phyloP scores from a whole-genome alignment of 92 coral and sea anemone genomes.

The Parazoanthus swiftii region DNA sequence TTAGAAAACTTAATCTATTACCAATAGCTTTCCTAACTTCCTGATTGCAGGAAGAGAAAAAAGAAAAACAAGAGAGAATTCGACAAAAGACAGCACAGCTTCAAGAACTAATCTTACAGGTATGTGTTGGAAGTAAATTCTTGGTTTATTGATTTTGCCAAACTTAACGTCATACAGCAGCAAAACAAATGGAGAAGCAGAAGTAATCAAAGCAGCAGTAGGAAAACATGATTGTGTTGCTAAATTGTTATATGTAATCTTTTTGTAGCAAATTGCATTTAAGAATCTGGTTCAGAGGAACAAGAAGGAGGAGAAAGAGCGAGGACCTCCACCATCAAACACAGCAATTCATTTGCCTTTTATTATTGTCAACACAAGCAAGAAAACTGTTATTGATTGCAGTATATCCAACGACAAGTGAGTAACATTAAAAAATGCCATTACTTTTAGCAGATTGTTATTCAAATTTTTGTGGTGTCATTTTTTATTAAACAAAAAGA shows the following conservation, averaged over 20 bases:
- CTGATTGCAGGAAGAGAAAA: constrained; percentile 79
- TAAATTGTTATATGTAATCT: background rate
- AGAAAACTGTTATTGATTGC: constrained; percentile 99
- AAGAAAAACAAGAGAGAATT: constrained; percentile 86
- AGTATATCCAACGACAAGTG: constrained; percentile 99
- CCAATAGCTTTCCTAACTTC: background rate
- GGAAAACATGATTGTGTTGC: background rate
- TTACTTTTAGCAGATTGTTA: background rate
- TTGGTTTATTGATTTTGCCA: background rate
- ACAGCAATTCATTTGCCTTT: constrained; percentile 97
- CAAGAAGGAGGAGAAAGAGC: constrained; percentile 79
- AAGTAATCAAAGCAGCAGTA: no score
- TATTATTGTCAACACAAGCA: constrained; percentile 99
- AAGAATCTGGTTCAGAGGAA: constrained; percentile 95
- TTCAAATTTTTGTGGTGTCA: no score
- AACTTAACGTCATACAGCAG: no score
- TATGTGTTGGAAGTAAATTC: constrained; percentile 24
- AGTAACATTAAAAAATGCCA: constrained; percentile 24
- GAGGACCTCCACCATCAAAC: constrained; percentile 88
- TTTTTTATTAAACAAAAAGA: no score
- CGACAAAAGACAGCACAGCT: constrained; percentile 96
- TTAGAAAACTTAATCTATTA: background rate
- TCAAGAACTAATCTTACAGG: constrained; percentile 98
- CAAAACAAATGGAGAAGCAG: no score
- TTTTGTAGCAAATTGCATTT: constrained; percentile 94